Base-by-base conservation (phyloP, 2,888 invertebrate species). In the Mesorhabditis belari region DNA sequence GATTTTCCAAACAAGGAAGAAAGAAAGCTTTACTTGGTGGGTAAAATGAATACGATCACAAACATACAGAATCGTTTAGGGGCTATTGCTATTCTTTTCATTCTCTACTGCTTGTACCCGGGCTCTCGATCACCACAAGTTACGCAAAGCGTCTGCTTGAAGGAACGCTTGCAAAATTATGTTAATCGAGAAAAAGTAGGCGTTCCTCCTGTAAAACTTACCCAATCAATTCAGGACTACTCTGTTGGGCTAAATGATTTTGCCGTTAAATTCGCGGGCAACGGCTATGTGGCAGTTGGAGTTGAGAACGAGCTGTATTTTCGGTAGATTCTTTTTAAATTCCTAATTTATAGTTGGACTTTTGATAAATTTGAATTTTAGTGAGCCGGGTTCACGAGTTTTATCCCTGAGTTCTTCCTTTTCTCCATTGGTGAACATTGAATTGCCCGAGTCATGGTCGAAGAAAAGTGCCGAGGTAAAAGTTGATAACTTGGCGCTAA, bases 251-350 rank as follows among this genome's bases (percentile, higher is more conserved):
- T 65, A 21, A 60, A 66, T 44, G 60, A 66, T 12, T 61, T 64
- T 19, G 57, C 67, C 5, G 65, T 76, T 3, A 59, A 70, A n/a
- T 77, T 77, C 60, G 63, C 74, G 25, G 77, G 77, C 12, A 77
- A 77, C 58, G 77, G 77, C 23, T 70, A 68, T 49, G 60, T 77
- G 24, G 76, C 75, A 9, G 66, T 77, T 9, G 75, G 75, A 62
- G 64, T 66, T 5, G 44, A 35, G n/a, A 35, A 35, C 44, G 44
- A 35, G 51, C 12, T 50, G 21, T 21, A 50, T 50, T 50, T 50
- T 50, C 51, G 12, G 12, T 50, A n/a, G 21, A n/a, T n/a, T n/a
- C n/a, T 35, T 35, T 35, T 35, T n/a, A n/a, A 35, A 17, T 17
- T 35, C 44, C n/a, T 9, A n/a, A n/a, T 1, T 35, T 17, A 35